Percentiles rank a stretch among this genome's conserved stretches.
These are phyloP conservation scores for Tridacna crocea DNA, from an alignment of 2,888 invertebrate species.

Conservation along the genomic window DNA sequence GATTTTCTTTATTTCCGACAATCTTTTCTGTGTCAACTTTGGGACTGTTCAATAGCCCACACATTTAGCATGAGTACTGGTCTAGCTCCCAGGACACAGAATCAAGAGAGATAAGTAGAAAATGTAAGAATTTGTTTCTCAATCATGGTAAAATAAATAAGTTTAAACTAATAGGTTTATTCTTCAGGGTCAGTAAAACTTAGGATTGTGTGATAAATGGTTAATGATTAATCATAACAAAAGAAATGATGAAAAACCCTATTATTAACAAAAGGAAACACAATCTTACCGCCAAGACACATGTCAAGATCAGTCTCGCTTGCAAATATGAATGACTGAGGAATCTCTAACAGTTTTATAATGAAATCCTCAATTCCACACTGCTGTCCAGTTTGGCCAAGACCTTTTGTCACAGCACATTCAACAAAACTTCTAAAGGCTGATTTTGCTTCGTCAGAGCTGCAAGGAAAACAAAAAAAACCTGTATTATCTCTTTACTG, in stretches of 20 bases:
- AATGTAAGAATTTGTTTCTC: too few relatives aligned
- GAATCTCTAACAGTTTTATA: not conserved
- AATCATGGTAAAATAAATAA: too few relatives aligned
- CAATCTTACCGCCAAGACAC: conserved; percentile 5
- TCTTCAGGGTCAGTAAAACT: too few relatives aligned
- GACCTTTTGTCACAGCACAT: not conserved
- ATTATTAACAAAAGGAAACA: too few relatives aligned
- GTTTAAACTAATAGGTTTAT: too few relatives aligned
- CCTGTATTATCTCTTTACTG: not conserved
- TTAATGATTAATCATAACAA: not conserved
- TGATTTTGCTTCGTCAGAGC: not conserved
- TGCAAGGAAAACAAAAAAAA: not conserved
- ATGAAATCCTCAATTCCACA: not conserved
- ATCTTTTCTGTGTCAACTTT: not conserved
- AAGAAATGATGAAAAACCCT: not conserved
- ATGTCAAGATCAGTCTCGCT: not conserved
- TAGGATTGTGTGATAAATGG: too few relatives aligned
- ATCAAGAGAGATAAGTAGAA: too few relatives aligned
- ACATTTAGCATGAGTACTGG: too few relatives aligned
- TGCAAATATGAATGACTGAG: not conserved
- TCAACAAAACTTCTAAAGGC: conserved; percentile 3
- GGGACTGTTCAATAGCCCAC: too few relatives aligned
- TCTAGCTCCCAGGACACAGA: too few relatives aligned
- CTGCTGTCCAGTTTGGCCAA: not conserved
- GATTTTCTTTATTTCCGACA: too few relatives aligned